Base-by-base conservation (phyloP, 2,888 invertebrate genomes). In the Pristionchus japonicus region DNA sequence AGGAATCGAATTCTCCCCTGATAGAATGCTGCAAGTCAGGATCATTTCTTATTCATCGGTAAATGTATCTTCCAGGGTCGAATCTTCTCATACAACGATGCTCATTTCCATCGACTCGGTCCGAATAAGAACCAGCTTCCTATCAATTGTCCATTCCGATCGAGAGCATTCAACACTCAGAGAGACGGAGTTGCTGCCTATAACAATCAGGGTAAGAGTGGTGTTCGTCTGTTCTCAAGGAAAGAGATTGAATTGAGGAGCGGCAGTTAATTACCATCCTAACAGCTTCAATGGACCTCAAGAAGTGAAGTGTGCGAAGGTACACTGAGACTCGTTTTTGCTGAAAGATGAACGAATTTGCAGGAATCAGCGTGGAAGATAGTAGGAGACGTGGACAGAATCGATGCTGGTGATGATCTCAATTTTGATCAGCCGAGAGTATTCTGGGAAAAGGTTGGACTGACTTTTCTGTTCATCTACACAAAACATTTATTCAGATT, bases 211-310 rank as follows among this genome's bases (percentile, higher is more conserved):
- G 64, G 98, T 98, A 95, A 98, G 98, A 0, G 96, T 96, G 4
- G 95, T 96, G 70, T 96, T 96, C 17, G 95, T 96, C 64, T 96
- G 96, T 92, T 98, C 97, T 95, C 97, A 98, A 95, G 96, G n/a
- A n/a, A n/a, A n/a, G n/a, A n/a, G n/a, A n/a, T n/a, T n/a, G n/a
- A n/a, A n/a, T n/a, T n/a, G n/a, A n/a, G n/a, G 88, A 40, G 97
- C 97, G 40, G 97, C 97, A 7, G 98, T 98, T 7, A 98, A 98
- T 95, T 99, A 99, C 95, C 98, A 96, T 96, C 99, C 99, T 0
- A 99, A 99, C 95, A 98, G 98, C 90, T 99, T 98, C 95, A 96
- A 96, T 90, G 98, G 98, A 0, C 98, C 98, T 0, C 89, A 92
- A 49, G 96, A 96, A 91, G 96, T 90, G 3, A 84, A 74, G 0